These are phyloP conservation scores for Agrochola lychnidis DNA, from an alignment of 2,888 invertebrate species.

Conservation along the genomic window DNA sequence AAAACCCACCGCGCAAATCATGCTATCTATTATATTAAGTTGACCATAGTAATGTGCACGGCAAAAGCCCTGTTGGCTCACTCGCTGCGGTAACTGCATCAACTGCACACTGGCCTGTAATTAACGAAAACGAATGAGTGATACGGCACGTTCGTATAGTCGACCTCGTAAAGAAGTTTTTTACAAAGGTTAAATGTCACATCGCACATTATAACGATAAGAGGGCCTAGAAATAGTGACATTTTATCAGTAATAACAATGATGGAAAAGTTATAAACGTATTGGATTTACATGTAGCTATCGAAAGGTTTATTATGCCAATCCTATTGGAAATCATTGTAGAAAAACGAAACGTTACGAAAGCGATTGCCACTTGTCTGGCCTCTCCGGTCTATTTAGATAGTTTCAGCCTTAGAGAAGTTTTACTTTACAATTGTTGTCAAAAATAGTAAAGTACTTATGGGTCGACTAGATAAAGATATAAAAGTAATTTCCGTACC, in stretches of 20 bases:
- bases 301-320: too few relatives aligned
- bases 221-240: background rate
- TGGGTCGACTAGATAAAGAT: background rate
- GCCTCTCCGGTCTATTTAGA: background rate
- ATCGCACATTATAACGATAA: too few relatives aligned
- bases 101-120: conserved; percentile 34
- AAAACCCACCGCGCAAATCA: conserved; percentile 10
- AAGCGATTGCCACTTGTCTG: background rate
- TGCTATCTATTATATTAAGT: background rate
- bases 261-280: background rate
- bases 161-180: background rate
- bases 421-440: background rate
- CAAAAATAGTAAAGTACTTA: background rate
- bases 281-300: background rate
- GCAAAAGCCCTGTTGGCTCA: rapidly evolving
- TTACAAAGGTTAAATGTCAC: background rate
- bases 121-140: background rate
- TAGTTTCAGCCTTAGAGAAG: background rate
- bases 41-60: background rate
- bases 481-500: background rate
- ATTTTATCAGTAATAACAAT: too few relatives aligned
- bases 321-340: background rate
- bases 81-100: background rate
- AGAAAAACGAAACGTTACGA: background rate
- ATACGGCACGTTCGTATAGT: background rate